These are phyloP conservation scores for Silurus lanzhouensis DNA, from an alignment of 2,797 vertebrate genomes.

Conservation along the genomic window DNA sequence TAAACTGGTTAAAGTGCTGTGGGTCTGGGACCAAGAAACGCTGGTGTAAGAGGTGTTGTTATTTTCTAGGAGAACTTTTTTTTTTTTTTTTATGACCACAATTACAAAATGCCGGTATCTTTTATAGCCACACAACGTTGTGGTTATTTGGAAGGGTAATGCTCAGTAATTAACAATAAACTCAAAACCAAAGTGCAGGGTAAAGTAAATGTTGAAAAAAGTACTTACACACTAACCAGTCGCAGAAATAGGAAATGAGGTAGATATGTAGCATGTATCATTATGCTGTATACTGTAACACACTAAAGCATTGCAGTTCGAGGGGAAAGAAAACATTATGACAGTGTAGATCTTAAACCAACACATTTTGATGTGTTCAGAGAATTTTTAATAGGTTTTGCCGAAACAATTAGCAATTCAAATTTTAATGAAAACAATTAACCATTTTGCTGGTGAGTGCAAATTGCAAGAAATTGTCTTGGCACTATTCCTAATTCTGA, in stretches of 20 bases:
- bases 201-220: background rate
- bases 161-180: background rate
- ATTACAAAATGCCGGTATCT: background rate
- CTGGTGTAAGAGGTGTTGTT: background rate
- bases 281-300: background rate
- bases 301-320: background rate
- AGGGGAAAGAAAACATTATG: background rate
- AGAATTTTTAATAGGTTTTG: background rate
- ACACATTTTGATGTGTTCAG: background rate
- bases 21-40: background rate
- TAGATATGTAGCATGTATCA: background rate
- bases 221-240: background rate
- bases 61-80: background rate
- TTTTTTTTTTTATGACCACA: background rate
- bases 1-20: background rate
- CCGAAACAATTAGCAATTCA: background rate
- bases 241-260: background rate
- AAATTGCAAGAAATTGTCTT: slow-evolving; percentile 12
- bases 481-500: slow-evolving; percentile 10
- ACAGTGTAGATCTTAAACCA: background rate
- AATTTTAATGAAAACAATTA: background rate
- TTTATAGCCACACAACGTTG: background rate
- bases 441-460: background rate
- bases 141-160: background rate
- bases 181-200: background rate